Evolutionary conservation across 2,797 vertebrate genomes (phyloP).

Genomic region (Sorex maritimensis): DNA sequence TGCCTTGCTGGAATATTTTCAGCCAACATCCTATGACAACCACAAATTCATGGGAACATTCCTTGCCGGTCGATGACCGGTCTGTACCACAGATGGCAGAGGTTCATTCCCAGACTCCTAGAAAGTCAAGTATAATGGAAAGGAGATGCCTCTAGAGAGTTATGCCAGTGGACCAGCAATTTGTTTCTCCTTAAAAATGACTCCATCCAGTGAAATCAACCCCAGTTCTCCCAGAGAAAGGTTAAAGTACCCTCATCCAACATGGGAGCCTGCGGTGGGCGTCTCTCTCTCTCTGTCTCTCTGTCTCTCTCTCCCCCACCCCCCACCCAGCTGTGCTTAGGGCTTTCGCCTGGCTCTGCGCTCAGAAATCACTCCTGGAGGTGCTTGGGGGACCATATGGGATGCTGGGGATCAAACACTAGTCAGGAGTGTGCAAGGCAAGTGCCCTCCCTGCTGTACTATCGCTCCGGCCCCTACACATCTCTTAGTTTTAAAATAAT

Average conservation of each 20-base stretch:
- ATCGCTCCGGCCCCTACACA: no score
- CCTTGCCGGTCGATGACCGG: background rate
- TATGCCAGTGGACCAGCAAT: background rate
- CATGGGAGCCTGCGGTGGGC: background rate
- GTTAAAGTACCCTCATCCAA: background rate
- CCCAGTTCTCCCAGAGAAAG: background rate
- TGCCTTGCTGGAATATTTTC: no score
- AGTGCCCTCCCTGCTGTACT: no score
- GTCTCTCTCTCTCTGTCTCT: background rate
- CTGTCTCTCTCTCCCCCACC: no score
- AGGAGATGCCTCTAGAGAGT: background rate
- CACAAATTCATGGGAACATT: background rate
- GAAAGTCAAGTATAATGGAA: background rate
- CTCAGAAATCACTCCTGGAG: no score
- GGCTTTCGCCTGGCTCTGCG: no score
- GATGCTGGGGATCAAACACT: no score
- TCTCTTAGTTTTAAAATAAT: background rate
- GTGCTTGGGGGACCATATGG: no score
- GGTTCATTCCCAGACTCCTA: background rate
- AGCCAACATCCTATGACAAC: no score
- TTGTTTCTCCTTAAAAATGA: slow-evolving; percentile 40
- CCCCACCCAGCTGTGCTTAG: no score
- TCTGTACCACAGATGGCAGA: background rate
- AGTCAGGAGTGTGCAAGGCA: no score
- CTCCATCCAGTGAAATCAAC: background rate